A percentile compares a stretch with the other conserved stretches of the same genome.
Conservation (phyloP, 92 coral and sea anemone species). For the Virgularia gustaviana region DNA sequence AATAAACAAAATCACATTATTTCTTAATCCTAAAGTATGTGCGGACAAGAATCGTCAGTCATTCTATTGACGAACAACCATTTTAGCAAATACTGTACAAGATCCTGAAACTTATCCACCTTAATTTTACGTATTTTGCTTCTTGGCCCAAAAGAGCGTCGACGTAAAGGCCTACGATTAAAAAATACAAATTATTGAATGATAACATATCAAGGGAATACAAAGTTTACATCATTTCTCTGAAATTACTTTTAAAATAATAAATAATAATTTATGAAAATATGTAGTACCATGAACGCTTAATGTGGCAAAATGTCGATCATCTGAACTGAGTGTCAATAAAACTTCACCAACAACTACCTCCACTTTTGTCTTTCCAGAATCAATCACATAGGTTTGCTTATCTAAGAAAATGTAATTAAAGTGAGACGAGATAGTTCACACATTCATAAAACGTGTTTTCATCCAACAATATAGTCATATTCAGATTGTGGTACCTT, state of each 20-base stretch:
- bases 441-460: neutral
- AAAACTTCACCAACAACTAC: constrained; percentile 64
- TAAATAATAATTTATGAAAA: too few relatives aligned
- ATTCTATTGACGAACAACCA: too few relatives aligned
- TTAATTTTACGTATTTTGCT: constrained; percentile 59
- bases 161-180: constrained; percentile 62
- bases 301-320: constrained; percentile 61
- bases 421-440: neutral
- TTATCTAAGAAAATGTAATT: neutral
- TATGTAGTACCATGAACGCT: constrained; percentile 70
- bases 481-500: neutral
- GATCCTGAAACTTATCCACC: constrained; percentile 29
- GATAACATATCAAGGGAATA: neutral
- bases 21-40: neutral
- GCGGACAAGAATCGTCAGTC: neutral
- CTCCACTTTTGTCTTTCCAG: constrained; percentile 56
- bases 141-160: constrained; percentile 47
- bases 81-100: neutral
- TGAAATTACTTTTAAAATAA: too few relatives aligned
- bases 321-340: constrained; percentile 64
- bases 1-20: neutral
- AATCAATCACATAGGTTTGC: constrained; percentile 29
- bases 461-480: neutral
- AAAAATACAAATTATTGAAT: neutral
- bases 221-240: neutral